phyloP scores from a whole-genome alignment of 1,140 invertebrate genomes.

The Hesperophylax magnus region DNA sequence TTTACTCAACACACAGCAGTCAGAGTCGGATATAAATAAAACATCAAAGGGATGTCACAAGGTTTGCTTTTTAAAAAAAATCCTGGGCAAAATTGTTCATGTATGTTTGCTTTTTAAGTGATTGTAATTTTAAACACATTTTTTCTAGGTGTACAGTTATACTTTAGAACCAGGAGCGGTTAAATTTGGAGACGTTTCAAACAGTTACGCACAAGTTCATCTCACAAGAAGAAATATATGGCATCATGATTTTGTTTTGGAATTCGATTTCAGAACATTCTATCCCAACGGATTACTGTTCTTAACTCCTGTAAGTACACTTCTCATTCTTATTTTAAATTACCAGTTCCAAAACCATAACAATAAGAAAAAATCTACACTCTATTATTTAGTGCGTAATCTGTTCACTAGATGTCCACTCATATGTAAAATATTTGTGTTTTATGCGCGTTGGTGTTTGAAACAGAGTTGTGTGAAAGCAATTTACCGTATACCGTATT shows the following conservation, averaged over 20 bases:
- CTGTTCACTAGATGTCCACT: too few relatives aligned
- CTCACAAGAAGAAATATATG: slow-evolving; percentile 74
- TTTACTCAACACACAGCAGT: slow-evolving; percentile 64
- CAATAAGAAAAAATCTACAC: too few relatives aligned
- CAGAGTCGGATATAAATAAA: slow-evolving; percentile 64
- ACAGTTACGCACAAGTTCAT: slow-evolving; percentile 82
- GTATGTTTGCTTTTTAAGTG: background rate
- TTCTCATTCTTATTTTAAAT: background rate
- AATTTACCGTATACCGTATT: too few relatives aligned
- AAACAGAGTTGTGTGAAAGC: too few relatives aligned
- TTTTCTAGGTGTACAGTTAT: slow-evolving; percentile 68
- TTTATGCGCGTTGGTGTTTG: too few relatives aligned
- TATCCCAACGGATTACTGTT: slow-evolving; percentile 88
- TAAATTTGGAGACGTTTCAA: slow-evolving; percentile 86
- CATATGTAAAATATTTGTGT: too few relatives aligned
- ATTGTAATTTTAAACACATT: slow-evolving; percentile 1
- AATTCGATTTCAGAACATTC: slow-evolving; percentile 89
- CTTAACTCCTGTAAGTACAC: slow-evolving; percentile 76
- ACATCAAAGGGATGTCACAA: slow-evolving; percentile 65
- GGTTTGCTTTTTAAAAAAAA: slow-evolving; percentile 59
- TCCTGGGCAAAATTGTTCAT: background rate
- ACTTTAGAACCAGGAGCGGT: slow-evolving; percentile 84
- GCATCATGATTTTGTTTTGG: slow-evolving; percentile 80
- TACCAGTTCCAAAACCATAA: too few relatives aligned
- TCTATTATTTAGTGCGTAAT: too few relatives aligned